Percentiles rank a stretch among this genome's conserved stretches.
Conservation (phyloP, 2,113 vertebrate genomes). For the Atrichornis clamosus region DNA sequence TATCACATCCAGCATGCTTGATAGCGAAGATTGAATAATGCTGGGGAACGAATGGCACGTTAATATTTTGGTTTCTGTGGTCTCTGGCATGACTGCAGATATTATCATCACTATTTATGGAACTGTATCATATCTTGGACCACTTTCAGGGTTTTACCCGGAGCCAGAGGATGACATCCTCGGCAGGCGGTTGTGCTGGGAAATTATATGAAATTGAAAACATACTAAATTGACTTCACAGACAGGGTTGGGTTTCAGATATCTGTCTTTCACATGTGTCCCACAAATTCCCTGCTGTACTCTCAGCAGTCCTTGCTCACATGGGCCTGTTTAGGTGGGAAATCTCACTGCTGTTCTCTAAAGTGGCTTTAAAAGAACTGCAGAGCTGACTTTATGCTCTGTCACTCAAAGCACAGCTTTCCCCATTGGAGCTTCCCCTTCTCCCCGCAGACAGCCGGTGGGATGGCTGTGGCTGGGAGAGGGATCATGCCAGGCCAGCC, state of each 20-base stretch:
- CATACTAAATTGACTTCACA: not conserved
- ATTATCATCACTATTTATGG: not conserved
- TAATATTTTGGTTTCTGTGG: not conserved
- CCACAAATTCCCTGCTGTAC: not conserved
- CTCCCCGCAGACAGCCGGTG: not conserved
- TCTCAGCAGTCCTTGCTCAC: not conserved
- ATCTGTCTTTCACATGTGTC: not conserved
- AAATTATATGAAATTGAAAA: not conserved
- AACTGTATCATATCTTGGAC: not conserved
- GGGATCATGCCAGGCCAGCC: not conserved
- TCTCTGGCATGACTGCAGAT: not conserved
- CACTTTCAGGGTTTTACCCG: not conserved
- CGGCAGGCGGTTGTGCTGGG: not conserved
- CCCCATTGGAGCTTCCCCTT: not conserved
- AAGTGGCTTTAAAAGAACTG: rapidly evolving
- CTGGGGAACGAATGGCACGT: not conserved
- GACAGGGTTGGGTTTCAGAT: not conserved
- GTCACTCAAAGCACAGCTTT: rapidly evolving
- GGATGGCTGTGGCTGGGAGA: not conserved
- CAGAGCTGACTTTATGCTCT: not conserved
- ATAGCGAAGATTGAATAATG: not conserved
- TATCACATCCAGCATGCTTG: rapidly evolving
- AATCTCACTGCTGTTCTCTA: not conserved
- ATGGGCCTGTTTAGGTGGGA: rapidly evolving
- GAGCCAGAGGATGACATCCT: not conserved